Evolutionary conservation across 2,888 invertebrate genomes (phyloP), one percentile per base, ranked within the genome.

Genomic region (Ceriagrion tenellum): DNA sequence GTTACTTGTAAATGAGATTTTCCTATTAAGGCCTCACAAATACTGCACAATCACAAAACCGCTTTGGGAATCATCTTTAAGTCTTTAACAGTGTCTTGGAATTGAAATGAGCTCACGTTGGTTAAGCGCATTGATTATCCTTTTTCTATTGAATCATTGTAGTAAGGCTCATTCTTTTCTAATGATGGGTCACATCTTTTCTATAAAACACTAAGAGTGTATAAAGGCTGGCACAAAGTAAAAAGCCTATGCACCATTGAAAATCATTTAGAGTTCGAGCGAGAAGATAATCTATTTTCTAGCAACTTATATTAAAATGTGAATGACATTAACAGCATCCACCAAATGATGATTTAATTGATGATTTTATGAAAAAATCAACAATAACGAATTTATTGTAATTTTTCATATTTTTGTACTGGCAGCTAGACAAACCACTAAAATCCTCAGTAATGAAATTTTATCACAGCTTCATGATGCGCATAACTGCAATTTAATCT

Each of bases 401-500:
- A 81, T 35, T 47, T 63, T 12, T 16, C 56, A 35, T 35, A 63
- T 91, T 69, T 93, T 93, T 93, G 93, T 93, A 93, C 93, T 93
- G 69, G 69, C 93, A 69, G 93, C 93, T 93, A 93, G 93, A 74
- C 23, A 74, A 93, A 47, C 69, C 63, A 69, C 74, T 93, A 40
- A 93, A 93, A 93, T 69, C 55, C n/a, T 69, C 74, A n/a, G 23
- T 20, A 40, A 93, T 93, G 93, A 93, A 93, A 69, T 93, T 93
- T 93, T 93, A 93, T 93, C 93, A 93, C 93, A 93, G 93, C 93
- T 93, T 74, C 47, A 74, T 40, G 69, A 93, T 93, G 93, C 56
- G 93, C 63, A 93, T 74, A 93, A 93, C 93, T 93, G 69, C 69
- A 93, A 59, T 93, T 74, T 63, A 89, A 55, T 55, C 47, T 63